Evolutionary conservation across 1,140 invertebrate species (phyloP).

Genomic region (Danaus melanippus): DNA sequence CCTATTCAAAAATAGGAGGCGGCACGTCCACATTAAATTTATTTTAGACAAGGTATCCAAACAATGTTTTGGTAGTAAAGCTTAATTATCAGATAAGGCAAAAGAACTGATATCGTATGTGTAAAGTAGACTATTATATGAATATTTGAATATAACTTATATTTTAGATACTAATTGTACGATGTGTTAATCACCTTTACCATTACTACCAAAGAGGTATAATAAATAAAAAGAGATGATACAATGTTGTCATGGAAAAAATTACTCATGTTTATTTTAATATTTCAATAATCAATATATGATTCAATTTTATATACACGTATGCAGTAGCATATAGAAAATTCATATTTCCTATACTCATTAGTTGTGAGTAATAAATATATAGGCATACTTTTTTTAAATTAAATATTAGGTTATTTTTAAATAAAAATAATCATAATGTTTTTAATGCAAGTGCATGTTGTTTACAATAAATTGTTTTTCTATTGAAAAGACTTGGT

Average conservation of each 20-base stretch:
- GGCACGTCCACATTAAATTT: slow-evolving; percentile 45
- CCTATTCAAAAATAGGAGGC: slow-evolving; percentile 66
- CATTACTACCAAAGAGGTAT: slow-evolving; percentile 11
- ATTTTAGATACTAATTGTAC: slow-evolving; percentile 3
- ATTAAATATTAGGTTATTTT: neutral
- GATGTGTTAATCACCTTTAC: too few species aligned
- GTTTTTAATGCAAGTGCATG: slow-evolving; percentile 18
- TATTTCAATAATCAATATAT: too few species aligned
- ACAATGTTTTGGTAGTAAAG: too few species aligned
- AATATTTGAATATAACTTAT: neutral
- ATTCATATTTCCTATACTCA: neutral
- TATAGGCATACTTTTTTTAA: slow-evolving; percentile 4
- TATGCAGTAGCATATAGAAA: slow-evolving; percentile 1
- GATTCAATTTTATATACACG: neutral
- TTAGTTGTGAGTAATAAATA: slow-evolving; percentile 4
- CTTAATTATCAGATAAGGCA: slow-evolving; percentile 20
- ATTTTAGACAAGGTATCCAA: slow-evolving; percentile 8
- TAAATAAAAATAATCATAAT: slow-evolving; percentile 4
- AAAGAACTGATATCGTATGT: slow-evolving; percentile 8
- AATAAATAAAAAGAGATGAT: slow-evolving; percentile 8
- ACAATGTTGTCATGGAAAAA: too few species aligned
- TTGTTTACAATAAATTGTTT: slow-evolving; percentile 25
- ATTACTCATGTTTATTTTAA: too few species aligned
- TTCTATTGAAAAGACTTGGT: neutral
- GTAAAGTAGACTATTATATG: slow-evolving; percentile 5